Evolutionary conservation across 2,797 vertebrate genomes (phyloP).

Genomic region (Hyperoplus lanceolatus): DNA sequence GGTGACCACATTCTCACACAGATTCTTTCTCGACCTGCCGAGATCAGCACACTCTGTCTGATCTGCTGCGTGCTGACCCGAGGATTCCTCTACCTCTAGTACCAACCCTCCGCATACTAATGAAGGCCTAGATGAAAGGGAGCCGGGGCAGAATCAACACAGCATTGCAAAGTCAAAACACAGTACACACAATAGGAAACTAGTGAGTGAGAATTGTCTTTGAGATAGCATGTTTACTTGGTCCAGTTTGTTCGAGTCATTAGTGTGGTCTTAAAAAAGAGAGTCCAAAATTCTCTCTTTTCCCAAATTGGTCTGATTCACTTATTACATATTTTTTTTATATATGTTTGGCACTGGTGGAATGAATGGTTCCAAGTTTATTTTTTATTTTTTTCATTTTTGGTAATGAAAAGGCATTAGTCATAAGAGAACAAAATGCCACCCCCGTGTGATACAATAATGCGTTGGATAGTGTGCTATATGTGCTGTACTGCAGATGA

Average conservation of each 20-base stretch:
- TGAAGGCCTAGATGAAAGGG: slow-evolving; percentile 69
- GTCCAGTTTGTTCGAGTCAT: slow-evolving; percentile 40
- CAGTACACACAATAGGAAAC: slow-evolving; percentile 41
- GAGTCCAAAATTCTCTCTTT: slow-evolving; percentile 34
- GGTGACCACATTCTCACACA: slow-evolving; percentile 73
- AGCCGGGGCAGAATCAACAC: slow-evolving; percentile 59
- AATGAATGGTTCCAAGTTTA: background rate
- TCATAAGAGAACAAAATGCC: slow-evolving; percentile 36
- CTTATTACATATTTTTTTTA: slow-evolving; percentile 32
- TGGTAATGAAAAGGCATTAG: slow-evolving; percentile 41
- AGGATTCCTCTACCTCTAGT: slow-evolving; percentile 58
- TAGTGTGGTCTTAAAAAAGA: slow-evolving; percentile 35
- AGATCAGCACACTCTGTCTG: slow-evolving; percentile 71
- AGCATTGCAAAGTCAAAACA: slow-evolving; percentile 54
- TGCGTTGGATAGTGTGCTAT: too few relatives aligned
- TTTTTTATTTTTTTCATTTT: slow-evolving; percentile 9
- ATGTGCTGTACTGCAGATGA: too few relatives aligned
- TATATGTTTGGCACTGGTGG: slow-evolving; percentile 26
- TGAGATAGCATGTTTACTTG: slow-evolving; percentile 46
- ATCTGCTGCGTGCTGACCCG: slow-evolving; percentile 71
- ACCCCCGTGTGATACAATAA: background rate
- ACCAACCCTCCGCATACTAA: slow-evolving; percentile 63
- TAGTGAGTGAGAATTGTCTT: slow-evolving; percentile 47
- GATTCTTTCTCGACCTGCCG: slow-evolving; percentile 47
- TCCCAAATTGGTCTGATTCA: slow-evolving; percentile 60